phyloP scores from a whole-genome alignment of 1,140 invertebrate species.

The Linepithema humile region DNA sequence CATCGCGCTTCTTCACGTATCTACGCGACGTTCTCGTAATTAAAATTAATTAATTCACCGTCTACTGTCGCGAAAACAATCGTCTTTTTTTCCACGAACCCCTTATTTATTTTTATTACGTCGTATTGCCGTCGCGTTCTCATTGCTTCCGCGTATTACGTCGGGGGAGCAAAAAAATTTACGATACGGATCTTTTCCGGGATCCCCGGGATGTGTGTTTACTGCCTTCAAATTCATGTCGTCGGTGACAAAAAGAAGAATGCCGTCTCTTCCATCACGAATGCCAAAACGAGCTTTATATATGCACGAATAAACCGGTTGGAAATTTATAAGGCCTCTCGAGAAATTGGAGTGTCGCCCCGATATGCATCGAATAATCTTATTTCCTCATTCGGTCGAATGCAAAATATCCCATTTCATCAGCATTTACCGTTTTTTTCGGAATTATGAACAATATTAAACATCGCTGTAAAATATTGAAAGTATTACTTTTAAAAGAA shows the following conservation, averaged over 20 bases:
- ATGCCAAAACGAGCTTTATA: not conserved
- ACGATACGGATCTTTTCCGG: not conserved
- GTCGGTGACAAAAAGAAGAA: not conserved
- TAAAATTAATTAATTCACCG: slow-evolving; percentile 8
- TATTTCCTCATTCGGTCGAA: slow-evolving; percentile 16
- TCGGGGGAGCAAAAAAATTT: not conserved
- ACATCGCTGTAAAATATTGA: not conserved
- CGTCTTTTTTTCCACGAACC: not conserved
- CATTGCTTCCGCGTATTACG: slow-evolving; percentile 21
- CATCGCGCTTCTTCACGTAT: too few relatives aligned
- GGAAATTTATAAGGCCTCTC: slow-evolving; percentile 2
- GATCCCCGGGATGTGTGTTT: not conserved
- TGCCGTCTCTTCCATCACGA: not conserved
- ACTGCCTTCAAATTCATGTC: not conserved
- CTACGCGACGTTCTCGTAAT: not conserved
- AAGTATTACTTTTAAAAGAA: not conserved
- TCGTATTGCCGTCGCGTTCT: not conserved
- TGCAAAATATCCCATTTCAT: not conserved
- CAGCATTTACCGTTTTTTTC: not conserved
- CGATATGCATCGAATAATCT: not conserved
- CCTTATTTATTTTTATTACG: not conserved
- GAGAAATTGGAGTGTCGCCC: slow-evolving; percentile 9
- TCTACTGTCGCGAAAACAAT: not conserved
- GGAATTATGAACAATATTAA: not conserved
- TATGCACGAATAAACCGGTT: not conserved